Base-by-base conservation (phyloP, 2,113 vertebrate genomes). In the Mesoclemmys tuberculata region DNA sequence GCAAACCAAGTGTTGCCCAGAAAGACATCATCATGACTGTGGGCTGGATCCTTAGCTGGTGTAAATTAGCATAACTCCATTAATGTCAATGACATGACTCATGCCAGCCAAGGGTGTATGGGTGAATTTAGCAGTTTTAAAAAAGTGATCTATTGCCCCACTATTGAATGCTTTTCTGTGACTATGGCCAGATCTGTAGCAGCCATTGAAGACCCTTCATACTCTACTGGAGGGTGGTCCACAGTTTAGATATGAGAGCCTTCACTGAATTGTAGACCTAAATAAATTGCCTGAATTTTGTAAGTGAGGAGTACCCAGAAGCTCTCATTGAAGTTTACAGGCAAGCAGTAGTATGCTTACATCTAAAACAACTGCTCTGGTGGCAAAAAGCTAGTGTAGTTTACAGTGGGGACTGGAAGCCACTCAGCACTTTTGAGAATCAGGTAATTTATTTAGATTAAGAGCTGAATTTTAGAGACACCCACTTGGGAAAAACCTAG, bases 151-250 rank as follows among this genome's bases (percentile, higher is more conserved):
- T 75, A 44, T 11, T 46, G 24, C 22, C 41, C 24, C 38, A 10
- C 41, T 14, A 75, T 14, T 27, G 22, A 75, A 75, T 46, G 22
- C 74, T 44, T 44, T 75, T 68, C 64, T 68, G 64, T 10, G n/a
- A n/a, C 18, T 38, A 2, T 68, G 35, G 35, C 31, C 64, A 68
- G 10, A 10, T 13, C 11, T 75, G 41, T 27, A 75, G 74, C 74
- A 75, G 12, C 38, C 24, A 44, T 46, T 75, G 24, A 75, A 14
- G 26, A 41, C 49, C 35, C 51, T 89, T 49, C 54, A 64, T 18
- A 38, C 9, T 0, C 0, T 10, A 4, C 6, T 12, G 21, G 9
- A 46, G 16, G 8, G 5, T 2, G 10, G 9, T 0, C 16, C 4
- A 21, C 31, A 24, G 4, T 10, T 79, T 22, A 94, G 71, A 5